Percentiles rank a stretch among this genome's conserved stretches.
phyloP scores from a whole-genome alignment of 2,113 vertebrate species.

The Upupa epops region DNA sequence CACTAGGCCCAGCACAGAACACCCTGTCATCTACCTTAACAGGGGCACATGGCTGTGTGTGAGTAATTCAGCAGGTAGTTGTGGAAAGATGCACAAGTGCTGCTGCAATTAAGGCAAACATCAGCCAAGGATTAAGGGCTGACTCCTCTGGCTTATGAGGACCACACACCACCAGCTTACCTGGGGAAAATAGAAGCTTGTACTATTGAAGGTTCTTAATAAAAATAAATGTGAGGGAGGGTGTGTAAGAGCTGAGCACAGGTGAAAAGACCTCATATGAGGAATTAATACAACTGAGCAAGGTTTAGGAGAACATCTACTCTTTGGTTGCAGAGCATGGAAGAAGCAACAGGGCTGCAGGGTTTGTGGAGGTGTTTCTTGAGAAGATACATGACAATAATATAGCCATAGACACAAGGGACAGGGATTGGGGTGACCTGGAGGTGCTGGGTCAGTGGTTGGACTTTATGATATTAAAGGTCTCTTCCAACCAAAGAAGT shows the following conservation, averaged over 20 bases:
- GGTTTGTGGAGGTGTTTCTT: neutral
- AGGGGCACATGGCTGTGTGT: neutral
- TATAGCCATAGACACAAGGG: neutral
- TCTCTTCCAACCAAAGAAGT: no score
- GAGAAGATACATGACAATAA: neutral
- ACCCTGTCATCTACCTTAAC: neutral
- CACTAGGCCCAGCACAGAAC: neutral
- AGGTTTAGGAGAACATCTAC: neutral
- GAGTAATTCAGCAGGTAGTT: neutral
- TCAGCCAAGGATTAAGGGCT: neutral
- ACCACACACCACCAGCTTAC: neutral
- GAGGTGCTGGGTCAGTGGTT: no score
- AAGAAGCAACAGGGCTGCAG: neutral
- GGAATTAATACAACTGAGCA: neutral
- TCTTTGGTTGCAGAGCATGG: neutral
- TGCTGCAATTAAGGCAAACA: neutral
- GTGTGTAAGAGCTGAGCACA: neutral
- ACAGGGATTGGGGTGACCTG: no score
- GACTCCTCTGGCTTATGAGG: neutral
- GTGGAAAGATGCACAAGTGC: neutral
- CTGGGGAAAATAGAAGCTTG: slow-evolving; percentile 14
- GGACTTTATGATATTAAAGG: no score
- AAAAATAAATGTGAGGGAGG: neutral
- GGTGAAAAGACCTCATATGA: neutral
- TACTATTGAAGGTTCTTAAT: neutral